Evolutionary conservation across 1,140 invertebrate genomes (phyloP), one percentile per base, ranked within the genome.

Genomic region (Eurytemora carolleeae): DNA sequence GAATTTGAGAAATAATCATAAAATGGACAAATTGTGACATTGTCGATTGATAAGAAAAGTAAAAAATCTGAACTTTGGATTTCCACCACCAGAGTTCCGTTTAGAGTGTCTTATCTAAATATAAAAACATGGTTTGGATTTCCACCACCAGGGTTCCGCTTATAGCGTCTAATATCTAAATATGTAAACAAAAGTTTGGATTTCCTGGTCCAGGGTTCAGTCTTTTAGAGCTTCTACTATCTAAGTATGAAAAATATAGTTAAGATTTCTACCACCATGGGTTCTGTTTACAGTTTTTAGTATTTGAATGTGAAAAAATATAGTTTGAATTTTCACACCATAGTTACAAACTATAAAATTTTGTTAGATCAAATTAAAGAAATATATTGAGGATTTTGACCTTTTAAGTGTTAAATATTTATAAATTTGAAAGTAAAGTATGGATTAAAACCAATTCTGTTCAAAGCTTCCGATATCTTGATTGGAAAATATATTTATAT

Each of bases 1-100:
- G n/a, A n/a, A n/a, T n/a, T n/a, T n/a, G n/a, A n/a, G n/a, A n/a
- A n/a, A n/a, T n/a, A n/a, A n/a, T n/a, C n/a, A n/a, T n/a, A n/a
- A n/a, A n/a, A n/a, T n/a, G n/a, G n/a, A n/a, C n/a, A n/a, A n/a
- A n/a, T n/a, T n/a, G n/a, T n/a, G n/a, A n/a, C n/a, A n/a, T n/a
- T n/a, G n/a, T n/a, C n/a, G n/a, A n/a, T n/a, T n/a, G n/a, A 55
- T 3, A 21, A 55, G 21, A 55, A 21, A 16, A 21, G 54, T 21
- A 18, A 21, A 18, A 55, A 18, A 12, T 55, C 54, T 21, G 54
- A 16, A n/a, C 17, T 17, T 21, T 55, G 54, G n/a, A 55, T 55
- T 18, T 55, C 54, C 54, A 55, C 21, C 17, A 55, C 54, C 54
- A 55, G n/a, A 21, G 54, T 55, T 18, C 54, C 54, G 12, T 55